Evolutionary conservation across 2,113 vertebrate species (phyloP), one percentile per base, ranked within the genome.

Genomic region (Pteronura brasiliensis): DNA sequence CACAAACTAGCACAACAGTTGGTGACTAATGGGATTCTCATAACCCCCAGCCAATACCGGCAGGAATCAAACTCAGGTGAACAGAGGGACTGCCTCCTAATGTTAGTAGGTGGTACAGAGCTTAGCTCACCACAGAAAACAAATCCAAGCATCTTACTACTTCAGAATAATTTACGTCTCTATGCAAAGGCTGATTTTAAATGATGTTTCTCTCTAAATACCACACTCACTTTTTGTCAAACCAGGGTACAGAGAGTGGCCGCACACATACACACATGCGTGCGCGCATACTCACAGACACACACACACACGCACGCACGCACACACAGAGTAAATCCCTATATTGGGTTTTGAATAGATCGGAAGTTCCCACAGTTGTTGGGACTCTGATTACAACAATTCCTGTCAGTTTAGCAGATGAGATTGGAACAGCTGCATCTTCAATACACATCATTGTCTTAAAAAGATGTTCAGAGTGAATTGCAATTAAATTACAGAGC

Each of bases 401-500:
- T 57, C 67, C 95, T 95, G 91, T 97, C 93, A 90, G 72, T 91
- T 97, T 89, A 97, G 83, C 87, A 96, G 83, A 97, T 77, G 89
- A 96, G 74, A 82, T 2, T 18, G 88, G 49, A 93, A 81, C 97
- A 98, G 97, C 97, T 97, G 97, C 95, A 61, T 95, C 94, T 90
- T 97, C 94, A 95, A 86, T 94, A 96, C 49, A 47, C 95, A 96
- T 63, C 80, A 96, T 47, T 96, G 96, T 97, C 88, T 97, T 97
- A 7, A 92, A 97, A 94, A 95, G 96, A 97, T 89, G 95, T 92
- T 96, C 94, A 23, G 97, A 97, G 61, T 90, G 84, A 97, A 97
- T 96, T 96, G 96, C 96, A 97, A 98, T 98, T 96, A 97, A 97
- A 98, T 98, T 97, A 97, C 80, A 98, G 97, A 83, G 97, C 94